Evolutionary conservation across 2,797 vertebrate genomes (phyloP).

Genomic region (Chiroxiphia lanceolata): DNA sequence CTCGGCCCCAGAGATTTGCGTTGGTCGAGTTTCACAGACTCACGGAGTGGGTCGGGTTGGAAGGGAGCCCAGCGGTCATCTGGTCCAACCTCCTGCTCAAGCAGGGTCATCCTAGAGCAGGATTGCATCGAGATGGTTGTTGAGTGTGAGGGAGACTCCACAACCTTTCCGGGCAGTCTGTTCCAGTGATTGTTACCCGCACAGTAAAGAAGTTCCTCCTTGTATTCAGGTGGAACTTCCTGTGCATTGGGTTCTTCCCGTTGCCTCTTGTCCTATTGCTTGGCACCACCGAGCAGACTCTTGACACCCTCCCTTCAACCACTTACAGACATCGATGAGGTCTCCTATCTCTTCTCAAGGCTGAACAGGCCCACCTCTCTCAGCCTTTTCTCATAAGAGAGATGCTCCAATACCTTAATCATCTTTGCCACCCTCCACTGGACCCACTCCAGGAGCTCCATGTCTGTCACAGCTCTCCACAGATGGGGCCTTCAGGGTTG

Average conservation of each 20-base stretch:
- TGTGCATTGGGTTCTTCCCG: neutral
- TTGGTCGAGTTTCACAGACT: rapidly evolving
- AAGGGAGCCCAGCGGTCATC: rapidly evolving
- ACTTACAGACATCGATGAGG: neutral
- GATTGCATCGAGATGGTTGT: neutral
- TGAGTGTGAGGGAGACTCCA: neutral
- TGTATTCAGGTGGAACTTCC: neutral
- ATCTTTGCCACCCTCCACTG: neutral
- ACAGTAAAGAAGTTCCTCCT: neutral
- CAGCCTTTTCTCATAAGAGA: neutral
- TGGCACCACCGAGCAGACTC: neutral
- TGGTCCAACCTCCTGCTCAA: too few species aligned
- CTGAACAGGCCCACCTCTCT: neutral
- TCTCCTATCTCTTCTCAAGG: neutral
- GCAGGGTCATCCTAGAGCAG: neutral
- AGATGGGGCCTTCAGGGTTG: neutral
- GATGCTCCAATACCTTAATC: neutral
- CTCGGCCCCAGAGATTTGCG: too few species aligned
- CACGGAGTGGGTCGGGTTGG: rapidly evolving
- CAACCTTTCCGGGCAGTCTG: neutral
- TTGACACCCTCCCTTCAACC: neutral
- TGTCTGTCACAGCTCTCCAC: neutral
- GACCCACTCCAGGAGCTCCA: neutral
- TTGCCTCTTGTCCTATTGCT: neutral
- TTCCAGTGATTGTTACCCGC: neutral